Evolutionary conservation across 2,888 invertebrate species (phyloP).

Genomic region (Tetragnatha montana): DNA sequence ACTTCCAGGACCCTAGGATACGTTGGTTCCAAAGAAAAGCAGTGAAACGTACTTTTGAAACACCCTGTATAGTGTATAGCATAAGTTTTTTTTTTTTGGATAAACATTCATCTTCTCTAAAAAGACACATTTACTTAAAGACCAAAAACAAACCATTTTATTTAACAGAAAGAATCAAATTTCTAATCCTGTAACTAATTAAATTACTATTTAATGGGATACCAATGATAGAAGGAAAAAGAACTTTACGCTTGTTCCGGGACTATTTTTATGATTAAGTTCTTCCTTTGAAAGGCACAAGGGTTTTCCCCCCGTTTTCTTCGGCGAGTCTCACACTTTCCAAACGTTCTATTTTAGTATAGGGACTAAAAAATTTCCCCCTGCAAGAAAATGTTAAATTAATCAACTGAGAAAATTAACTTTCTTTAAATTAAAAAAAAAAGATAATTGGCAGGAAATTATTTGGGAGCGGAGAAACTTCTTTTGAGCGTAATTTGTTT

Average conservation of each 20-base stretch:
- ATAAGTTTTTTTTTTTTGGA: no score
- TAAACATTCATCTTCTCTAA: no score
- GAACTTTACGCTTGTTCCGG: neutral
- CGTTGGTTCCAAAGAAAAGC: no score
- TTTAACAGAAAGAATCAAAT: neutral
- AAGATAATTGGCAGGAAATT: slow-evolving; percentile 3
- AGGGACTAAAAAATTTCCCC: neutral
- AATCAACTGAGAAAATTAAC: slow-evolving; percentile 6
- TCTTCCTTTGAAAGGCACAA: neutral
- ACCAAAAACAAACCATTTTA: no score
- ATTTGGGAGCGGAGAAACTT: neutral
- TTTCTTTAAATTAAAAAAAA: neutral
- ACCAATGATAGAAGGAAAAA: neutral
- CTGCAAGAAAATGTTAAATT: neutral
- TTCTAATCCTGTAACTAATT: neutral
- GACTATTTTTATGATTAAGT: neutral
- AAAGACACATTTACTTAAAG: no score
- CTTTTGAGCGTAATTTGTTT: slow-evolving; percentile 15
- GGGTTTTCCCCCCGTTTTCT: neutral
- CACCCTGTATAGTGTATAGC: no score
- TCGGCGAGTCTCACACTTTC: neutral
- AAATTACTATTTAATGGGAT: neutral
- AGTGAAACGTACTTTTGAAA: no score
- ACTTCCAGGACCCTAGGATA: no score
- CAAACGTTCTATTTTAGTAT: neutral